A percentile compares a stretch with the other conserved stretches of the same genome.
Conservation (phyloP, 2,888 invertebrate species). For the Argynnis bischoffii region DNA sequence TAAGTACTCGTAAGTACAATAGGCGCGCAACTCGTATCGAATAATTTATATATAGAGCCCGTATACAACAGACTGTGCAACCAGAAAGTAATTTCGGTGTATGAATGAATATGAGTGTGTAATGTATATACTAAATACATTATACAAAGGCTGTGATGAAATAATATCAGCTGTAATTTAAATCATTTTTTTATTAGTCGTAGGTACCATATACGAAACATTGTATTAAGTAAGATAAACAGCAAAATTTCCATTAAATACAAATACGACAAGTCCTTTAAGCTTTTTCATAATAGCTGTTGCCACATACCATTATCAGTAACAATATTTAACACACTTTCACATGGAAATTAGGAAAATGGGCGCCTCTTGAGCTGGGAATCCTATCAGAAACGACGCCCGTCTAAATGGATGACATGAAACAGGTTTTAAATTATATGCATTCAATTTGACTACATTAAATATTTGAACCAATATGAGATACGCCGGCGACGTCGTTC, state of each 20-base stretch:
- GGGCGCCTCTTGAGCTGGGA: conserved; percentile 40
- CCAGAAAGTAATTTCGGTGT: no score
- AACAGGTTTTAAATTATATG: conserved; percentile 63
- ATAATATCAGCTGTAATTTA: no score
- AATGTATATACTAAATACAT: no score
- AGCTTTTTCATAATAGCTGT: conserved; percentile 21
- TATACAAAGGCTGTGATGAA: no score
- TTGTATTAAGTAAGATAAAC: no score
- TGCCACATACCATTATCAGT: conserved; percentile 32
- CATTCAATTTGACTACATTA: conserved; percentile 68
- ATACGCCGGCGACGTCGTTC: not conserved
- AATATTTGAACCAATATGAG: conserved; percentile 21
- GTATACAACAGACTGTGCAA: no score
- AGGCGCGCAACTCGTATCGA: no score
- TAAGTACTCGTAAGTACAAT: no score
- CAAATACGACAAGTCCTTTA: not conserved
- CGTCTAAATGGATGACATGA: conserved; percentile 41
- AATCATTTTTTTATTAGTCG: no score
- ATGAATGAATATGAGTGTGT: no score
- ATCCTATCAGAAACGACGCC: conserved; percentile 36
- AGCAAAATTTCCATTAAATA: not conserved
- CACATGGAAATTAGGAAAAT: conserved; percentile 43
- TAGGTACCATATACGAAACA: no score
- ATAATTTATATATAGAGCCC: no score
- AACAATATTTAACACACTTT: conserved; percentile 38